A percentile compares a stretch with the other conserved stretches of the same genome.
Conservation (phyloP, 2,113 vertebrate species). For the Mustela lutreola region DNA sequence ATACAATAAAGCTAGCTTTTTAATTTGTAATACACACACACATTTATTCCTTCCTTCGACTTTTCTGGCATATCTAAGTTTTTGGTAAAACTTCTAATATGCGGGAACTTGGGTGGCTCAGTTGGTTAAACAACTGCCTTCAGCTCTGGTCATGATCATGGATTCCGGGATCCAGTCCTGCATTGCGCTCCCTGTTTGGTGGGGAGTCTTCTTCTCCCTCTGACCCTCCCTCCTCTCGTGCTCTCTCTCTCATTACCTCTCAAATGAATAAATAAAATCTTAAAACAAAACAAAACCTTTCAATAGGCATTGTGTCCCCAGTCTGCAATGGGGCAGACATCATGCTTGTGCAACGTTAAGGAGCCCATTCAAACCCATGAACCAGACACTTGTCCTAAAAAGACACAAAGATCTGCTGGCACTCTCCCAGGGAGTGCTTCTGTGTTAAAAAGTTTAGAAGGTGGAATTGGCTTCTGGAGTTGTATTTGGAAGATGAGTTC, state of each 20-base stretch:
- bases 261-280: too few species aligned
- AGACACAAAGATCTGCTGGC: neutral
- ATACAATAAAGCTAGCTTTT: neutral
- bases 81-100: neutral
- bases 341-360: neutral
- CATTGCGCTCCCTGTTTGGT: too few species aligned
- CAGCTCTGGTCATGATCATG: too few species aligned
- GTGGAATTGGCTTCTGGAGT: neutral
- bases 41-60: neutral
- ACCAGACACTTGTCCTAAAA: neutral
- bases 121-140: too few species aligned
- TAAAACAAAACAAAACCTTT: too few species aligned
- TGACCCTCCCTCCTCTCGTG: too few species aligned
- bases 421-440: neutral
- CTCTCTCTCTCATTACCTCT: too few species aligned
- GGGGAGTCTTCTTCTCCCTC: too few species aligned
- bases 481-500: neutral
- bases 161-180: too few species aligned
- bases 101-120: too few species aligned
- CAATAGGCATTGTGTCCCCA: neutral
- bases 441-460: neutral
- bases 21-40: neutral
- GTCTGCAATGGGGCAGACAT: neutral
- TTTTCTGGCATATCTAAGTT: conserved; percentile 31
- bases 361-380: neutral